Evolutionary conservation across 2,113 vertebrate species (phyloP), one percentile per base, ranked within the genome.

Genomic region (Campylorhamphus procurvoides): DNA sequence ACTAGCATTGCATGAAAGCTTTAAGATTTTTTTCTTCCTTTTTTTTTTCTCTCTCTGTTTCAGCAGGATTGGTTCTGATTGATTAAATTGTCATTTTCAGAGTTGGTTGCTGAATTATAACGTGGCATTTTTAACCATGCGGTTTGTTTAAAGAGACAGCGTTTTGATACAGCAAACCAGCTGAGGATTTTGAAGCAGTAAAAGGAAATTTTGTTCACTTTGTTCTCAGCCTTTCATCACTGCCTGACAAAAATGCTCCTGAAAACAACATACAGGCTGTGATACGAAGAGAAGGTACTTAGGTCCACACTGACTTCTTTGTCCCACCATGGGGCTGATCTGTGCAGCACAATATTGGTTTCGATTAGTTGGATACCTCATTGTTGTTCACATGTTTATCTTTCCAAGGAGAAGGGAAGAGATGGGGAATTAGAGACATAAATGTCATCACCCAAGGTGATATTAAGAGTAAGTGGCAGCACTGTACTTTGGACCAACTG

Each of bases 1-100:
- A 66, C 82, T 96, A 58, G 31, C 91, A 80, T 85, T 94, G 84
- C 85, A 97, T 97, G 91, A 84, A 93, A 84, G 76, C 68, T 75
- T 93, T 79, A 69, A 64, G 40, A 52, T 27, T 88, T 94, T 87
- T 85, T 62, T 40, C 8, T 37, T 1, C 14, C 50, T 4, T 16
- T 47, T 47, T 11, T 39, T 47, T 40, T 37, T 7, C 47, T 42
- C 15, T 8, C 35, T 35, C 28, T 87, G 89, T 89, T 96, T 95
- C 87, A 77, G 72, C 74, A 95, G 91, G 52, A 80, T 87, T 96
- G 84, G 71, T 95, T 93, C 96, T 97, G 97, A 94, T 97, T 97
- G 97, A 97, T 97, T 97, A 97, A 97, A 96, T 97, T 97, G 96
- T 96, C 94, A 96, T 97, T 82, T 97, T 96, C 85, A 85, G 88